Evolutionary conservation across 2,888 invertebrate genomes (phyloP), one percentile per base, ranked within the genome.

Genomic region (Teleiodes luculella): DNA sequence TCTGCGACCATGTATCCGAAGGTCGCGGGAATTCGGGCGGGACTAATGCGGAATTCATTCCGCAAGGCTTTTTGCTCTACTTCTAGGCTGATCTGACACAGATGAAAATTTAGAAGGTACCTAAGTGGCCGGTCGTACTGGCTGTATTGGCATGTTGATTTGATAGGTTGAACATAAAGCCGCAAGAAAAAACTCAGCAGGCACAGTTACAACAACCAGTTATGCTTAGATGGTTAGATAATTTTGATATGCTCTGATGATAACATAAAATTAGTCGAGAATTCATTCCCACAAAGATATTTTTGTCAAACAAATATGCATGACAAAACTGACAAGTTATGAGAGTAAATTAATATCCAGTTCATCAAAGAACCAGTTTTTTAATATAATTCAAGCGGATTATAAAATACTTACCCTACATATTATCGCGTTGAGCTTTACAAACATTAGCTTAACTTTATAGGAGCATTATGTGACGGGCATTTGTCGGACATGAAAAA

Each of bases 11-110:
- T 72, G 70, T 70, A 76, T 71, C 67, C 43, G 84, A 84, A 85
- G 84, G 86, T 84, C 85, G 78, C 75, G 75, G 71, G 72, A 83
- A 74, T 72, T 77, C 77, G 76, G 75, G 74, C 80, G 80, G 65
- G 64, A 72, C 83, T 62, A 76, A 83, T 83, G 70, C 58, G 66
- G 67, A 72, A 84, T 83, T 81, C 66, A 78, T 77, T 82, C 76
- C 70, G 72, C 72, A 69, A 76, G 11, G n/a, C 8, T 33, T 39
- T 47, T 47, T 47, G 31, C 13, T 24, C 24, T 24, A 24, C 24
- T 24, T 24, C 24, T n/a, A n/a, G n/a, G n/a, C n/a, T n/a, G n/a
- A n/a, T n/a, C n/a, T 24, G 24, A 24, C 24, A 20, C 33, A 47
- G 18, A n/a, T 30, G 49, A 20, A 24, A 37, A 35, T 48, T 46